phyloP scores from a whole-genome alignment of 2,113 vertebrate species.

The Hemiprocne comata region DNA sequence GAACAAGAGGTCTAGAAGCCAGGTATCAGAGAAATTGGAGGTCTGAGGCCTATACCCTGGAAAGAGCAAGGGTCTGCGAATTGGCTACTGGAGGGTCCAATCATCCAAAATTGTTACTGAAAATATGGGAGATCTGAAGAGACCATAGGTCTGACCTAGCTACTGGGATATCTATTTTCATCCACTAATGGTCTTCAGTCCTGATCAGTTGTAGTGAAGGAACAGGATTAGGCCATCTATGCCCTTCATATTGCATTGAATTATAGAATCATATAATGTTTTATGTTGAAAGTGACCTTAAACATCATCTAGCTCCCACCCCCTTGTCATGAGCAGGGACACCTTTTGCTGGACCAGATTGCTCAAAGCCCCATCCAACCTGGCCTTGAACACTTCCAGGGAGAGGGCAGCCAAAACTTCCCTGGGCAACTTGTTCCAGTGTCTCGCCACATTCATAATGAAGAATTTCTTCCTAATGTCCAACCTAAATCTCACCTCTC shows the following conservation, averaged over 20 bases:
- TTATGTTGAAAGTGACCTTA: too few species aligned
- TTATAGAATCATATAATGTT: too few species aligned
- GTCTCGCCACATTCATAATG: too few species aligned
- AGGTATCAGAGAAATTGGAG: neutral
- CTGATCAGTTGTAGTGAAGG: neutral
- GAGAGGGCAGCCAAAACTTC: too few species aligned
- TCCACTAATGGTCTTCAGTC: neutral
- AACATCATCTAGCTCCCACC: too few species aligned
- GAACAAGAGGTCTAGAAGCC: neutral
- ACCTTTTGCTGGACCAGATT: too few species aligned
- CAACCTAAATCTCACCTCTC: too few species aligned
- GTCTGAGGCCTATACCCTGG: neutral
- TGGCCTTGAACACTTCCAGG: too few species aligned
- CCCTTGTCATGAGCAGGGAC: too few species aligned
- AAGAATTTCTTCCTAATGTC: too few species aligned
- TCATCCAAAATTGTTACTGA: neutral
- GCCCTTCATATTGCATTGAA: neutral
- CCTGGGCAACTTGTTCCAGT: too few species aligned
- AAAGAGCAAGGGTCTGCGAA: neutral
- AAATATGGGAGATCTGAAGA: neutral
- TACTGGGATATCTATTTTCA: neutral
- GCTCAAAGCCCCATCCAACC: too few species aligned
- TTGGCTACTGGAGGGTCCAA: neutral
- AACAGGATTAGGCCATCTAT: neutral
- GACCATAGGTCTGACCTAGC: neutral